phyloP scores from a whole-genome alignment of 2,888 invertebrate species.

The Rotaria magnacalcarata region DNA sequence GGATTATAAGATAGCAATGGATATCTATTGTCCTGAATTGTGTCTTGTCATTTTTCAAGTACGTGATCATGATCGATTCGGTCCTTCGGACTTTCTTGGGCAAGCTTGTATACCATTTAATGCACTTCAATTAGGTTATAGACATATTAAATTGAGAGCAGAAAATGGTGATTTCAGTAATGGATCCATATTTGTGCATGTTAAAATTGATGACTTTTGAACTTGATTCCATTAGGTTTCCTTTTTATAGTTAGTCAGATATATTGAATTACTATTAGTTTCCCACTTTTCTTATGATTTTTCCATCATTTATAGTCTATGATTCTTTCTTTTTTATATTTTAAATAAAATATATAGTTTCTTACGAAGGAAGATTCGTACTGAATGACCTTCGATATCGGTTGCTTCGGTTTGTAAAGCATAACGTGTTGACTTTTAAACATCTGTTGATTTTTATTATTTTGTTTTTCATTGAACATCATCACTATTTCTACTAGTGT shows the following conservation, averaged over 20 bases:
- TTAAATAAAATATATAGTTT: too few species aligned
- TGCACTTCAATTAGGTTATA: slow-evolving; percentile 39
- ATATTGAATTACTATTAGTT: neutral
- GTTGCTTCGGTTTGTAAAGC: too few species aligned
- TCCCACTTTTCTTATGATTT: neutral
- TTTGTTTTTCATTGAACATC: neutral
- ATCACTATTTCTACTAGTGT: neutral
- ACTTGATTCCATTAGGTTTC: neutral
- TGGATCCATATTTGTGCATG: slow-evolving; percentile 19
- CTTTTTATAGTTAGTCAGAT: neutral
- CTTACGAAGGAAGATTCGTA: too few species aligned
- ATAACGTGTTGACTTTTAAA: neutral
- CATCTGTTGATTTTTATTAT: neutral
- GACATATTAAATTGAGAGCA: slow-evolving; percentile 36
- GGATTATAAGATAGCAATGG: slow-evolving; percentile 66
- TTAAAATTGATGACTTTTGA: slow-evolving; percentile 25
- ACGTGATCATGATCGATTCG: slow-evolving; percentile 58
- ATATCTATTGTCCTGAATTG: slow-evolving; percentile 64
- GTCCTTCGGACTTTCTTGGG: slow-evolving; percentile 49
- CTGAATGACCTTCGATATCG: too few species aligned
- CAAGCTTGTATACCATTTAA: slow-evolving; percentile 38
- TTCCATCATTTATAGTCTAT: too few species aligned
- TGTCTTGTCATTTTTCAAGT: slow-evolving; percentile 65
- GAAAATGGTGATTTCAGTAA: slow-evolving; percentile 24
- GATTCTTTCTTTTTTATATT: too few species aligned